Percentiles rank a stretch among this genome's conserved stretches.
Evolutionary conservation across 2,113 vertebrate species (phyloP).

Genomic region (Brienomyrus longianalis): DNA sequence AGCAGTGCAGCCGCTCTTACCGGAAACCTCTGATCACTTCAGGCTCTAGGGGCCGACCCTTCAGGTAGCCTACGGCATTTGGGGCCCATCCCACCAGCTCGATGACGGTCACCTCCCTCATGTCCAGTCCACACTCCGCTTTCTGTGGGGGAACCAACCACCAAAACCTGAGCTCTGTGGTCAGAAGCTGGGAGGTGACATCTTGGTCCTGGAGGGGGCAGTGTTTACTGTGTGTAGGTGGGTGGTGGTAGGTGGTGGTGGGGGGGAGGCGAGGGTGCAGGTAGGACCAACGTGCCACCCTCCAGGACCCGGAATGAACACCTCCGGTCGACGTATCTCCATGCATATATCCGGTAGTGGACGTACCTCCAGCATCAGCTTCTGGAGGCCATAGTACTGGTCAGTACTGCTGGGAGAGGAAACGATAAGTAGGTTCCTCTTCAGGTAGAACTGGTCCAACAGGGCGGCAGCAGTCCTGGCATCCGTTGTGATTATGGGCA

Average conservation of each 20-base stretch:
- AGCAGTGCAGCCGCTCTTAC: constrained; percentile 48
- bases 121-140: constrained; percentile 77
- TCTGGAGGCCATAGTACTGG: constrained; percentile 83
- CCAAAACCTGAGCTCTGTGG: not conserved
- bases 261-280: not conserved
- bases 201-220: not conserved
- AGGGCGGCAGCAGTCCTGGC: constrained; percentile 72
- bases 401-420: constrained; percentile 75
- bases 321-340: not conserved
- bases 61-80: constrained; percentile 76
- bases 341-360: too few species aligned
- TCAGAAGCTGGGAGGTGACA: not conserved
- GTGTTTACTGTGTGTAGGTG: not conserved
- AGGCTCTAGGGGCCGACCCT: constrained; percentile 62
- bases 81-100: constrained; percentile 83
- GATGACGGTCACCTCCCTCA: constrained; percentile 74
- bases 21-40: constrained; percentile 82
- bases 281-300: not conserved
- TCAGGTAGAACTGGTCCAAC: constrained; percentile 88
- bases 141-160: constrained; percentile 53
- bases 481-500: constrained; percentile 73
- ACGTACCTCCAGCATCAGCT: constrained; percentile 81
- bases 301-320: not conserved
- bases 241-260: not conserved
- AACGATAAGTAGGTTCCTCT: constrained; percentile 78